Base-by-base conservation (phyloP, 2,113 vertebrate genomes). In the Budorcas taxicolor region DNA sequence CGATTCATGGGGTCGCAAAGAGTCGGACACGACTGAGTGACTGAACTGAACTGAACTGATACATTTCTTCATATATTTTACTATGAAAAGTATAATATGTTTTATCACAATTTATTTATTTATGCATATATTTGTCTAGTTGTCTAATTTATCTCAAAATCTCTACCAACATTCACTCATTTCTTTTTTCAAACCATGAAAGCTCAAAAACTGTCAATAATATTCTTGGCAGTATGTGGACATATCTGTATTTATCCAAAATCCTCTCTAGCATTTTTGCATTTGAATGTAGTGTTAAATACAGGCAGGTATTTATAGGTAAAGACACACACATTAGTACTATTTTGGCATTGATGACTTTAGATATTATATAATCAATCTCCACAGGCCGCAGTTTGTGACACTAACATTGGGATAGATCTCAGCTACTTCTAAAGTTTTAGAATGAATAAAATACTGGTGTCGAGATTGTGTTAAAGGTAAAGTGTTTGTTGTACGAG, bases 21-120 rank as follows among this genome's bases (percentile, higher is more conserved):
- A 58, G 25, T 27, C 4, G 1, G 10, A 58, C 25, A 58, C 0
- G 1, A 58, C 57, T 58, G 57, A 58, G 57, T 0, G 10, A 27
- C 23, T 58, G 25, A 58, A 58, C 25, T 11, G 57, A 57, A 25
- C 23, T 57, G 9, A 27, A 58, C 57, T 58, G 25, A 21, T 25
- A 57, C 36, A 60, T 80, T 71, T 85, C 53, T 83, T 40, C 21
- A 52, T 76, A 55, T 9, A 53, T 33, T 81, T 60, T 78, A 31
- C 7, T 45, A 47, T 7, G 13, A 3, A 14, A 90, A 78, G 6
- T 81, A 27, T 27, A 86, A 31, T 52, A 36, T 62, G 25, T 11
- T 74, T 45, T 81, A 81, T 4, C 6, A 64, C 9, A 50, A 21
- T 67, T 16, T 74, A n/a, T 36, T 50, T 80, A 23, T 62, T 31